Percentiles rank a stretch among this genome's conserved stretches.
Evolutionary conservation across 2,888 invertebrate genomes (phyloP).

Genomic region (Pyrgus malvae): DNA sequence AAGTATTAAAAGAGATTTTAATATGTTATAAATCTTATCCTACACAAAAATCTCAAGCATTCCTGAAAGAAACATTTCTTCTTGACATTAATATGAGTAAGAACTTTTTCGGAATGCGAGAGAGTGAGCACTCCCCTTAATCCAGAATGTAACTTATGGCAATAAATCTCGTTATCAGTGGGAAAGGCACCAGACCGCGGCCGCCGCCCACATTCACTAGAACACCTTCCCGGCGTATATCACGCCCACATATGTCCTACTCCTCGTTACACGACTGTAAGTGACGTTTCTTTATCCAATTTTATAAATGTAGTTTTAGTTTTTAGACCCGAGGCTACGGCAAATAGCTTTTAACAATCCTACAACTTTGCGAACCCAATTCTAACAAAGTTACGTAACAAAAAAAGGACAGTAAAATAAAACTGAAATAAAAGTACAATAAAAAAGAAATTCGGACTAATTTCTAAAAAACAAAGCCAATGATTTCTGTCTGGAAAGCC

Average conservation of each 20-base stretch:
- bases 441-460: too few species aligned
- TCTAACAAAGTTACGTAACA: too few species aligned
- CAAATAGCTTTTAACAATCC: background rate
- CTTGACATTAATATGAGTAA: background rate
- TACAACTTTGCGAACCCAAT: too few species aligned
- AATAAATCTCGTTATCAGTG: constrained; percentile 54
- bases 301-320: constrained; percentile 1
- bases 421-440: too few species aligned
- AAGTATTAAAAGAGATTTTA: too few species aligned
- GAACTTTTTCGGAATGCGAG: background rate
- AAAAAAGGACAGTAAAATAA: too few species aligned
- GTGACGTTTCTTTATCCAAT: constrained; percentile 24
- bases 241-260: constrained; percentile 77
- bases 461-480: too few species aligned
- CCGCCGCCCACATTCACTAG: constrained; percentile 89
- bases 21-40: too few species aligned
- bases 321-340: background rate
- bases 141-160: constrained; percentile 5
- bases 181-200: constrained; percentile 80
- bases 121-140: constrained; percentile 13
- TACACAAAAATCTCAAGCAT: background rate
- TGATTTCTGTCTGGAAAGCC: too few species aligned
- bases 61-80: background rate
- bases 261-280: constrained; percentile 70
- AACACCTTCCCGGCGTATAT: constrained; percentile 89